Evolutionary conservation across 2,888 invertebrate genomes (phyloP).

Genomic region (Dasysyrphus tricinctus): DNA sequence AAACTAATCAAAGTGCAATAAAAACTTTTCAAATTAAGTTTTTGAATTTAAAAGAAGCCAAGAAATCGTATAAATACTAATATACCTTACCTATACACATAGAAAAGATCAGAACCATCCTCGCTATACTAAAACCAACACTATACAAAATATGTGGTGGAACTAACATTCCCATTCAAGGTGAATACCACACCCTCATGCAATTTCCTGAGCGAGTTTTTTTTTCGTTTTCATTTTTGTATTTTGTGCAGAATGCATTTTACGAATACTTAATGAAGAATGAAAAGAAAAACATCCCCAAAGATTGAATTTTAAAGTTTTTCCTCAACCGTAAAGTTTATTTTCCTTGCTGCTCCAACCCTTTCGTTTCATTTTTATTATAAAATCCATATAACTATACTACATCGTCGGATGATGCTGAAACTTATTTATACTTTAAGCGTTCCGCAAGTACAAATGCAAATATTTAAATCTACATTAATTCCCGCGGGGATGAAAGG

Average conservation of each 20-base stretch:
- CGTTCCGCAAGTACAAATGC: conserved; percentile 66
- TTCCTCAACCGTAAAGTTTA: conserved; percentile 39
- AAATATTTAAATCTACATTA: conserved; percentile 75
- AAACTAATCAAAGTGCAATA: conserved; percentile 73
- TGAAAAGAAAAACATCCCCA: conserved; percentile 70
- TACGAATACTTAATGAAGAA: conserved; percentile 70
- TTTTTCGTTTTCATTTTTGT: background rate
- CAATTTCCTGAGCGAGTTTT: background rate
- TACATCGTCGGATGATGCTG: background rate
- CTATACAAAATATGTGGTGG: conserved; percentile 31
- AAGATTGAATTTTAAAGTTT: conserved; percentile 75
- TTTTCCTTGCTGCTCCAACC: too few relatives aligned
- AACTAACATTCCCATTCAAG: conserved; percentile 17
- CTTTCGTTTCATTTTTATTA: conserved; percentile 32
- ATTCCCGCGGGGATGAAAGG: conserved; percentile 58
- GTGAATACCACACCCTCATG: conserved; percentile 23
- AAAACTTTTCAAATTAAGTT: conserved; percentile 74
- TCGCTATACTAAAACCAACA: conserved; percentile 11
- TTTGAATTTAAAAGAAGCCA: conserved; percentile 65
- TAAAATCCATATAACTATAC: background rate
- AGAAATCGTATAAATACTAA: conserved; percentile 52
- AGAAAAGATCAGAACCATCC: conserved; percentile 9
- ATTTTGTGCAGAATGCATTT: conserved; percentile 53
- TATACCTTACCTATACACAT: background rate
- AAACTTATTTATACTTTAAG: conserved; percentile 71